These are phyloP conservation scores for Achatina immaculata DNA, from an alignment of 1,140 invertebrate species.

Conservation along the genomic window DNA sequence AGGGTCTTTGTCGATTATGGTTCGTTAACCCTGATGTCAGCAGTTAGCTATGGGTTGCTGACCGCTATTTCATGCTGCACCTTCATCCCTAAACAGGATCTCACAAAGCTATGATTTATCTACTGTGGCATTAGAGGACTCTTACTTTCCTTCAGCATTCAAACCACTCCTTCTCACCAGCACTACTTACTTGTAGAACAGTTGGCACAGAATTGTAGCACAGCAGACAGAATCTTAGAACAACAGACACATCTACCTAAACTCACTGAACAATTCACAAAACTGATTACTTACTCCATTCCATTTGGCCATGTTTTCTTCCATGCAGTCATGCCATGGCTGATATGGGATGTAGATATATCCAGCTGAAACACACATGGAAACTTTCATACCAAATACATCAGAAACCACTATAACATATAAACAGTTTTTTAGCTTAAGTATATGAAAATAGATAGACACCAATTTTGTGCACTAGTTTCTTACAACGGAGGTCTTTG, in stretches of 20 bases:
- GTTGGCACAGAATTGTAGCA: background rate
- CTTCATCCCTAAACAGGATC: no score
- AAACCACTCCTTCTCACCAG: background rate
- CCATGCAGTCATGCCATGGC: slow-evolving; percentile 19
- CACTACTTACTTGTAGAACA: background rate
- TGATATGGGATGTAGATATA: background rate
- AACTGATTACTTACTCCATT: slow-evolving; percentile 9
- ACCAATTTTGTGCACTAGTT: no score
- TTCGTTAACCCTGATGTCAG: no score
- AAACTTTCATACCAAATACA: background rate
- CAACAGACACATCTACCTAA: background rate
- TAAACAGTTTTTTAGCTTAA: no score
- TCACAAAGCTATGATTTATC: no score
- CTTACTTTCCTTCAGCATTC: no score
- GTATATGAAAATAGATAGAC: no score
- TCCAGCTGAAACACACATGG: slow-evolving; percentile 6
- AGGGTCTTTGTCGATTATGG: no score
- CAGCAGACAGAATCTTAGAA: background rate
- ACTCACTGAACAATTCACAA: background rate
- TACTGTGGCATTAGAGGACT: no score
- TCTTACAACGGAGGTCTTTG: no score
- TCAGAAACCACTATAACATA: background rate
- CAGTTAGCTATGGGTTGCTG: no score
- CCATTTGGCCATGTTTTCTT: slow-evolving; percentile 25
- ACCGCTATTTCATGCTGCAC: no score